A percentile compares a stretch with the other conserved stretches of the same genome.
Conservation (phyloP, 2,113 vertebrate species). For the Siphamia tubifer region DNA sequence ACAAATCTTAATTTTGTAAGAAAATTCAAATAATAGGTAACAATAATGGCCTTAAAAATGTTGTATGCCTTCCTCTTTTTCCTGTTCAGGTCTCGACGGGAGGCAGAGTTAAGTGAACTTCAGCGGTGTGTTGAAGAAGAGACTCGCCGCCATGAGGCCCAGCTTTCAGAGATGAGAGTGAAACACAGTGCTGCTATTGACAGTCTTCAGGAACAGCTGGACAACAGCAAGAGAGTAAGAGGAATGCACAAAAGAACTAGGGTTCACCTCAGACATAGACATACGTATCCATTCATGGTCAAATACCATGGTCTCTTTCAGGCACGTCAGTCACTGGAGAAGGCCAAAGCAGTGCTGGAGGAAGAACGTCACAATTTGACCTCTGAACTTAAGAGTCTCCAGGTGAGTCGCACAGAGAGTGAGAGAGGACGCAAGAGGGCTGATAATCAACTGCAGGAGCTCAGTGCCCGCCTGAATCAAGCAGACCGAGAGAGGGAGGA, state of each 20-base stretch:
- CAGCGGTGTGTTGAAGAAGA: constrained; percentile 89
- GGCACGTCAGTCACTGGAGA: constrained; percentile 85
- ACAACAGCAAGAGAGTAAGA: constrained; percentile 87
- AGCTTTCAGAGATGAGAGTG: constrained; percentile 86
- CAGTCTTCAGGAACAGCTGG: constrained; percentile 86
- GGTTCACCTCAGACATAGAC: neutral
- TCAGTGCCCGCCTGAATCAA: constrained; percentile 78
- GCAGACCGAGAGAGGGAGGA: constrained; percentile 82
- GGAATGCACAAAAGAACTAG: neutral
- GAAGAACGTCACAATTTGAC: constrained; percentile 80
- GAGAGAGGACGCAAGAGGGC: constrained; percentile 85
- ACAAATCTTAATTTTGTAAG: neutral
- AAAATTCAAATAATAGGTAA: too few relatives aligned
- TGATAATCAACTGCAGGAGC: constrained; percentile 85
- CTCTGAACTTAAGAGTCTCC: constrained; percentile 81
- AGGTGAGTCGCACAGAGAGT: constrained; percentile 81
- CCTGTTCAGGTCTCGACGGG: constrained; percentile 84
- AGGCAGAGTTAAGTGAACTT: constrained; percentile 86
- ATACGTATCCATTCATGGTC: neutral
- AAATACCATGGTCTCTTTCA: constrained; percentile 18
- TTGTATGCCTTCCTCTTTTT: neutral
- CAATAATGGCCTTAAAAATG: too few relatives aligned
- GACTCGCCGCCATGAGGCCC: constrained; percentile 79
- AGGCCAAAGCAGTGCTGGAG: constrained; percentile 83
- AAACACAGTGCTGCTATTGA: constrained; percentile 84